Evolutionary conservation across 2,797 vertebrate genomes (phyloP).

Genomic region (Hylomyscus alleni): DNA sequence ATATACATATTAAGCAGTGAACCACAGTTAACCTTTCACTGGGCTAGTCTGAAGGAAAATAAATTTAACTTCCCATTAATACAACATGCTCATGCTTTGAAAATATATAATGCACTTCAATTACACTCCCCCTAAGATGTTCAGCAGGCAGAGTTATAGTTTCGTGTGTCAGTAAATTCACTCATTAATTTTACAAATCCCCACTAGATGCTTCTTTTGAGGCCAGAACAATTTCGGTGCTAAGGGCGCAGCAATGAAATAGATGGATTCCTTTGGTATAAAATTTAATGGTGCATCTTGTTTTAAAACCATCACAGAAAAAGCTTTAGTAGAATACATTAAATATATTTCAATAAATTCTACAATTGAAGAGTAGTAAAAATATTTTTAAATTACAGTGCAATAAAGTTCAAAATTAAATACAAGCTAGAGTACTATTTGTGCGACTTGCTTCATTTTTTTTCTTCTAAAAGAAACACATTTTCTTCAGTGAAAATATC

Average conservation of each 20-base stretch:
- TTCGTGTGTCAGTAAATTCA: constrained; percentile 5
- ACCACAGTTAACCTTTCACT: not conserved
- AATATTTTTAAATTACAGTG: not conserved
- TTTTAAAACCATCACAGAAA: not conserved
- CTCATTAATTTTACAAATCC: constrained; percentile 9
- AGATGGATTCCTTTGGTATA: not conserved
- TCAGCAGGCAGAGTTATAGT: not conserved
- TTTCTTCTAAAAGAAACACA: not conserved
- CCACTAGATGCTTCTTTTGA: not conserved
- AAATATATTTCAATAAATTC: not conserved
- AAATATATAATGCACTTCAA: not conserved
- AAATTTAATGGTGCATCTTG: not conserved
- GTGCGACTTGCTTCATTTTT: not conserved
- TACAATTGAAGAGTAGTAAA: not conserved
- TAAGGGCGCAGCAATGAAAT: not conserved
- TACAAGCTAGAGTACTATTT: not conserved
- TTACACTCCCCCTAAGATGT: not conserved
- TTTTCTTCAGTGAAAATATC: not conserved
- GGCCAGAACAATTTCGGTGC: not conserved
- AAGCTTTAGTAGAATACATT: not conserved
- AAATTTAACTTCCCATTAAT: not conserved
- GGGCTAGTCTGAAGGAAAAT: not conserved
- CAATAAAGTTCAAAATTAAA: not conserved
- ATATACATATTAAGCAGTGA: not conserved
- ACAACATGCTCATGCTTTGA: not conserved